Percentiles rank a stretch among this genome's conserved stretches.
Conservation (phyloP, 64 coral and sea anemone species). For the Montipora efflorescens region DNA sequence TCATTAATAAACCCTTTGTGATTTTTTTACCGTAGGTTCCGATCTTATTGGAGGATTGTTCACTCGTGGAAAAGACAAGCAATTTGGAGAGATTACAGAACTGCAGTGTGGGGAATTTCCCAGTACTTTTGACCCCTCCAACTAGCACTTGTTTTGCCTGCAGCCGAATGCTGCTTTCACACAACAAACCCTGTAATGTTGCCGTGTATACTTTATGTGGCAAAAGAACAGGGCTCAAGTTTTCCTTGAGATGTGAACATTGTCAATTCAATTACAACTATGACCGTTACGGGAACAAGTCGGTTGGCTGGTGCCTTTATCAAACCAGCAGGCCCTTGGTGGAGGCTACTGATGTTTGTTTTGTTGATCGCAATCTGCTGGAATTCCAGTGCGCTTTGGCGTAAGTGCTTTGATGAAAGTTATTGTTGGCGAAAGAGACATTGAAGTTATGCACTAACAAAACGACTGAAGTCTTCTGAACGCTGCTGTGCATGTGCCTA, state of each 20-base stretch:
- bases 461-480: too few species aligned
- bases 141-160: not conserved
- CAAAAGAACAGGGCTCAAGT: not conserved
- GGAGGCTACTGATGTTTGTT: constrained; percentile 37
- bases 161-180: not conserved
- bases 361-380: constrained; percentile 19
- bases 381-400: constrained; percentile 40
- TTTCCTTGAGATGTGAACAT: constrained; percentile 1
- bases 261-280: constrained; percentile 29
- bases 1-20: too few species aligned
- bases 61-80: too few species aligned
- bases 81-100: not conserved
- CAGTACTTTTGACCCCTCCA: not conserved
- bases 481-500: too few species aligned
- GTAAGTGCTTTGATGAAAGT: not conserved
- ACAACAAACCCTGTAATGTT: constrained; percentile 55
- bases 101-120: not conserved
- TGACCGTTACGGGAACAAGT: not conserved
- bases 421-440: too few species aligned
- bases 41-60: too few species aligned
- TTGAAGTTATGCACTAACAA: too few species aligned
- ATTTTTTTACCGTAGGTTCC: too few species aligned
- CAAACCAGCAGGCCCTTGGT: too few species aligned
- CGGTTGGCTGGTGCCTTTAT: too few species aligned
- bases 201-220: not conserved